A percentile compares a stretch with the other conserved stretches of the same genome.
Evolutionary conservation across 2,797 vertebrate species (phyloP).

Genomic region (Brotula barbata): DNA sequence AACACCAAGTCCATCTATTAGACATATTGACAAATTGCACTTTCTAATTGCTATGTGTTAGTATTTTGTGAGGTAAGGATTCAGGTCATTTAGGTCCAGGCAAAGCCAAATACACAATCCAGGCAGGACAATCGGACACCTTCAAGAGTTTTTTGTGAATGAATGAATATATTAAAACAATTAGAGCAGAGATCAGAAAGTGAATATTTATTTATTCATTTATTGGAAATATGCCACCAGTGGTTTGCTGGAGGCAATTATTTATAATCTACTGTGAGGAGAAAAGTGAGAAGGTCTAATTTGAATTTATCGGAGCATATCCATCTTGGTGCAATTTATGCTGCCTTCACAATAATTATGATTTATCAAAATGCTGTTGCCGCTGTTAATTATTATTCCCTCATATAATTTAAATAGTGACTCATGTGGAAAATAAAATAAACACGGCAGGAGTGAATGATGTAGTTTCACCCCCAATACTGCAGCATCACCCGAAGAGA

Average conservation of each 20-base stretch:
- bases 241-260: slow-evolving; percentile 58
- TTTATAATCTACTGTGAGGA: slow-evolving; percentile 65
- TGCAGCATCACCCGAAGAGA: slow-evolving; percentile 26
- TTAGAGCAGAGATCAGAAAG: slow-evolving; percentile 23
- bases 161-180: slow-evolving; percentile 26
- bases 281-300: slow-evolving; percentile 64
- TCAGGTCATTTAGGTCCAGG: not conserved
- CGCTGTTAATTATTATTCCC: slow-evolving; percentile 61
- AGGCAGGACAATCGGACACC: not conserved
- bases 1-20: slow-evolving; percentile 33
- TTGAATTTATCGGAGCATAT: slow-evolving; percentile 63
- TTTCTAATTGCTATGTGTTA: slow-evolving; percentile 55
- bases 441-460: slow-evolving; percentile 20
- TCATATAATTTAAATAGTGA: slow-evolving; percentile 23
- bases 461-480: slow-evolving; percentile 8
- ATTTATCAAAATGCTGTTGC: slow-evolving; percentile 67
- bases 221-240: slow-evolving; percentile 44
- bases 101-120: slow-evolving; percentile 19
- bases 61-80: slow-evolving; percentile 37
- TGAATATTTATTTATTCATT: slow-evolving; percentile 45
- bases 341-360: slow-evolving; percentile 71
- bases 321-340: slow-evolving; percentile 65
- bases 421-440: slow-evolving; percentile 2
- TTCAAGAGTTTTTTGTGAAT: slow-evolving; percentile 34
- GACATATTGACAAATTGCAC: slow-evolving; percentile 42